A percentile compares a stretch with the other conserved stretches of the same genome.
Evolutionary conservation across 2,888 invertebrate genomes (phyloP).

Genomic region (Coelogynopora nodosa): DNA sequence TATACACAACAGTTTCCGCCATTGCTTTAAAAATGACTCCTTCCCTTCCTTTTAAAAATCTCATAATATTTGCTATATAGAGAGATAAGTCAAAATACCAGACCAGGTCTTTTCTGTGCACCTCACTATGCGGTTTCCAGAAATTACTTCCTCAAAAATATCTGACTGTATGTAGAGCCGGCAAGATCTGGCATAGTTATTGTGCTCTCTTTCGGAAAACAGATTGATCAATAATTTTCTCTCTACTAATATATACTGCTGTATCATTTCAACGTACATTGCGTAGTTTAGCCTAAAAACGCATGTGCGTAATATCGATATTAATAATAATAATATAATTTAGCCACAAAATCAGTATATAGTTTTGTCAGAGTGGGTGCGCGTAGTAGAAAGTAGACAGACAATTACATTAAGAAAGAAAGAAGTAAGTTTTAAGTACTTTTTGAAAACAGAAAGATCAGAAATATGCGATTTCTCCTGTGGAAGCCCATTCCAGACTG

Average conservation of each 20-base stretch:
- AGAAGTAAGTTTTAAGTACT: too few relatives aligned
- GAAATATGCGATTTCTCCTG: too few relatives aligned
- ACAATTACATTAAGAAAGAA: too few relatives aligned
- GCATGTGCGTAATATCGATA: neutral
- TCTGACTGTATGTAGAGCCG: neutral
- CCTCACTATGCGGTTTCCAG: neutral
- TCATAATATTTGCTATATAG: neutral
- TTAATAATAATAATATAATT: neutral
- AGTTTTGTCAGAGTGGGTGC: neutral
- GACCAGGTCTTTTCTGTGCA: too few relatives aligned
- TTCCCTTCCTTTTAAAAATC: neutral
- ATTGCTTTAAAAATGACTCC: neutral
- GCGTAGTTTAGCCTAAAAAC: neutral
- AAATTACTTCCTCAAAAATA: neutral
- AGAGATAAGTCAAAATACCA: too few relatives aligned
- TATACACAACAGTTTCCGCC: neutral
- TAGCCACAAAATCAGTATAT: too few relatives aligned
- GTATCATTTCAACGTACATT: neutral
- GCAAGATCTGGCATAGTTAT: neutral
- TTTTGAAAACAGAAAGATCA: too few relatives aligned
- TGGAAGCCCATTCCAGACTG: too few relatives aligned
- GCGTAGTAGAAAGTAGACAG: too few relatives aligned
- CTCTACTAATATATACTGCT: neutral
- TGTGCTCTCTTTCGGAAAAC: neutral
- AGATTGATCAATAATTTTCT: neutral